phyloP scores from a whole-genome alignment of 2,888 invertebrate species.

The Lycophotia porphyrea region DNA sequence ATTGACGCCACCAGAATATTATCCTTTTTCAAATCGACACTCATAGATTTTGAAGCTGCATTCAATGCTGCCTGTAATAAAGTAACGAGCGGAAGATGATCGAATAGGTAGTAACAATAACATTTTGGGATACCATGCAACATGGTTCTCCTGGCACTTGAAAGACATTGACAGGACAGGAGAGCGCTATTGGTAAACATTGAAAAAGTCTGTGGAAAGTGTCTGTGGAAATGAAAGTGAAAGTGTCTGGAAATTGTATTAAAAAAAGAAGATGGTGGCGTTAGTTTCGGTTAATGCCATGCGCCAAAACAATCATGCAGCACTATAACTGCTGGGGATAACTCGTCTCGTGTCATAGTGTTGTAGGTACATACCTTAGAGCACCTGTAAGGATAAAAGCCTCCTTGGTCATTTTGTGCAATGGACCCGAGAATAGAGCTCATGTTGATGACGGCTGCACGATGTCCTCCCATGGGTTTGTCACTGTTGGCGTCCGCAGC shows the following conservation, averaged over 20 bases:
- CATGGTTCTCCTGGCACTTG: not conserved
- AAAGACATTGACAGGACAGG: not conserved
- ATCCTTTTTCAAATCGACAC: constrained; percentile 94
- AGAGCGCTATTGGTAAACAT: not conserved
- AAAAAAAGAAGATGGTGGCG: not conserved
- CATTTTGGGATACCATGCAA: not conserved
- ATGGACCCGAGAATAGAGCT: constrained; percentile 96
- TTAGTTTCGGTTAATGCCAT: not conserved
- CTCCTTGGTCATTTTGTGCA: constrained; percentile 93
- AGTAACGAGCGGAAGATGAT: constrained; percentile 7
- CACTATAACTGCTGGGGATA: not conserved
- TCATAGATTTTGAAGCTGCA: constrained; percentile 96
- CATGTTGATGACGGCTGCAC: constrained; percentile 95
- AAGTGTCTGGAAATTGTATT: not conserved
- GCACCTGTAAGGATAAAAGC: constrained; percentile 95
- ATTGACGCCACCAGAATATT: constrained; percentile 93
- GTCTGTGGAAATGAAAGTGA: no score
- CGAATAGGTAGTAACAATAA: not conserved
- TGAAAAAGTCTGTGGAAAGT: no score
- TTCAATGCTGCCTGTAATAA: constrained; percentile 94
- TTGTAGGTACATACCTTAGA: constrained; percentile 92
- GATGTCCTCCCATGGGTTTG: constrained; percentile 90
- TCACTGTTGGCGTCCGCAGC: constrained; percentile 91
- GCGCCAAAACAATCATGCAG: not conserved
- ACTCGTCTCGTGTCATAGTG: not conserved